Evolutionary conservation across 2,113 vertebrate species (phyloP).

Genomic region (Lichenostomus cassidix): DNA sequence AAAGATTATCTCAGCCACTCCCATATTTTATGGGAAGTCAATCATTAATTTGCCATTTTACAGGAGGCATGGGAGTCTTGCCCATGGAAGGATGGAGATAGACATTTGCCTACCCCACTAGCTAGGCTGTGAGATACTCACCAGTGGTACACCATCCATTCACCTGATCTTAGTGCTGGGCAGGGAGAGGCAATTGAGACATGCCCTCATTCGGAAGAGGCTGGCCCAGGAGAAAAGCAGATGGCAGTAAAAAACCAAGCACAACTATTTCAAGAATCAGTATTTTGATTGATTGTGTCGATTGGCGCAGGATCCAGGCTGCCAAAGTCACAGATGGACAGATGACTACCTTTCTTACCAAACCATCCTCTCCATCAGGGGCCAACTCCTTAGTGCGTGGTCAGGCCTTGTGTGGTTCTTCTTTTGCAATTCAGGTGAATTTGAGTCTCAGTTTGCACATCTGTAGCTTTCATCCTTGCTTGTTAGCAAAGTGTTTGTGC

Average conservation of each 20-base stretch:
- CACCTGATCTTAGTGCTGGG: background rate
- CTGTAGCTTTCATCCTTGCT: background rate
- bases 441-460: background rate
- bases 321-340: background rate
- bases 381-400: accelerated
- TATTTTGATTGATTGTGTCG: background rate
- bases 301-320: accelerated
- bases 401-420: background rate
- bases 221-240: background rate
- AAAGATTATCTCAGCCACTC: background rate
- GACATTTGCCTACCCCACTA: accelerated
- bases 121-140: background rate
- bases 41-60: background rate
- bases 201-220: background rate
- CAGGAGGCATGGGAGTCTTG: background rate
- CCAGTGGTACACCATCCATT: background rate
- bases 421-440: background rate
- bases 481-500: background rate
- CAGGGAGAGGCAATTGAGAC: background rate
- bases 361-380: background rate
- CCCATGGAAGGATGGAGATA: background rate
- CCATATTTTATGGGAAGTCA: background rate
- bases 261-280: background rate
- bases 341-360: background rate
- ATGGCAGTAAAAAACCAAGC: background rate